Conservation (phyloP, 2,888 invertebrate species). For the Lycocerus yunnanus region DNA sequence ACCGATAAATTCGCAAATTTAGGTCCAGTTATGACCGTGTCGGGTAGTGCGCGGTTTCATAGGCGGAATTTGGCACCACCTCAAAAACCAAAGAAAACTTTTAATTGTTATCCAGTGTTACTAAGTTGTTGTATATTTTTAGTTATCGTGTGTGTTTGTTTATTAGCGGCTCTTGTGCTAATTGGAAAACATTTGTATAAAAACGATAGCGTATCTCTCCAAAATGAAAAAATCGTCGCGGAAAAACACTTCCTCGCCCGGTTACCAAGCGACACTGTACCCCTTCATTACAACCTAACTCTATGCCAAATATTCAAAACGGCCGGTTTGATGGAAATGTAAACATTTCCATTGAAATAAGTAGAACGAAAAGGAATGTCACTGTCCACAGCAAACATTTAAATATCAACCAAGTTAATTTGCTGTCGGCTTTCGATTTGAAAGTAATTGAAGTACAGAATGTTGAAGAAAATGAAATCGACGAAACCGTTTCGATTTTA, state of each 20-base stretch:
- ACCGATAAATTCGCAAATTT: conserved; percentile 10
- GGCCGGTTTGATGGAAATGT: conserved; percentile 65
- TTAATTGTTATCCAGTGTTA: conserved; percentile 34
- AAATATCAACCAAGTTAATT: conserved; percentile 40
- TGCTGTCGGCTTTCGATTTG: conserved; percentile 33
- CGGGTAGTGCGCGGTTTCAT: conserved; percentile 26
- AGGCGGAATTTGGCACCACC: conserved; percentile 14
- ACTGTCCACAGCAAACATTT: conserved; percentile 48
- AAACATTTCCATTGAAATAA: conserved; percentile 42
- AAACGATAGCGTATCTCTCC: conserved; percentile 1
- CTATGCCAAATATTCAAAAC: conserved; percentile 67
- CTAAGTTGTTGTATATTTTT: conserved; percentile 51
- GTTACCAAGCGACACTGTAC: conserved; percentile 63
- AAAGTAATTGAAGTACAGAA: conserved; percentile 38
- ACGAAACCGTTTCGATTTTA: conserved; percentile 45
- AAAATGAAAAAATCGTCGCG: background rate
- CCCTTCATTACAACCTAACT: conserved; percentile 66
- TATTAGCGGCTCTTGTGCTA: conserved; percentile 49
- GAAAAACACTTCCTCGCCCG: conserved; percentile 43
- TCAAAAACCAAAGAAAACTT: background rate
- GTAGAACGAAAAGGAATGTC: conserved; percentile 36
- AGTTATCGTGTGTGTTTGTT: conserved; percentile 47
- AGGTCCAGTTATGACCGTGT: conserved; percentile 22
- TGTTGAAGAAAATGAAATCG: conserved; percentile 41
- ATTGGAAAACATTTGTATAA: conserved; percentile 45